Conservation (phyloP, 2,113 vertebrate genomes). For the Setophaga petechia region DNA sequence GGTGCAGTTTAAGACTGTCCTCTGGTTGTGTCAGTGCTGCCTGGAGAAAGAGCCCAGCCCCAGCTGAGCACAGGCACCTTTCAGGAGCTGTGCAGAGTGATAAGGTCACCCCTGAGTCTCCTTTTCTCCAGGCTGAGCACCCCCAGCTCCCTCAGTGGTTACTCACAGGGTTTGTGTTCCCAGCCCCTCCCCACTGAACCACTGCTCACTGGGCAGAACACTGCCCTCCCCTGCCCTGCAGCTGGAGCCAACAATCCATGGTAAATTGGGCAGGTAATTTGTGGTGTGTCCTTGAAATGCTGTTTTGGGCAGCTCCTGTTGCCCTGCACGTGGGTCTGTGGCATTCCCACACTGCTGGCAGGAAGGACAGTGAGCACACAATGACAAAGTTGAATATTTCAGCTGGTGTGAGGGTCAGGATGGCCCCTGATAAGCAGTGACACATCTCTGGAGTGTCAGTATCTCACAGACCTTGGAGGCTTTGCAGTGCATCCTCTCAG, state of each 20-base stretch:
- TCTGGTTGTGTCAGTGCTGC: neutral
- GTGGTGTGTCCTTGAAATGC: neutral
- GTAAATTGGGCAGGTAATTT: neutral
- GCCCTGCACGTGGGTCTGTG: neutral
- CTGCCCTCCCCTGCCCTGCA: neutral
- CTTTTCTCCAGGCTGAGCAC: neutral
- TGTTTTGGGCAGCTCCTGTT: fast-evolving
- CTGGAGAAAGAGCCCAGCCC: neutral
- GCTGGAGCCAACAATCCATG: neutral
- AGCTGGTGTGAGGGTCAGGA: neutral
- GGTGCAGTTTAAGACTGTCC: neutral
- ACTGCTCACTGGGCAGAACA: neutral
- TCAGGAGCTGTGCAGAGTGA: neutral
- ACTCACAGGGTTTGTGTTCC: neutral
- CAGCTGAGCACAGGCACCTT: neutral
- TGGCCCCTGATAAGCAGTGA: neutral
- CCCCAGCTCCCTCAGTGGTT: neutral
- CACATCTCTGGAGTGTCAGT: neutral
- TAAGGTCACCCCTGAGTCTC: neutral
- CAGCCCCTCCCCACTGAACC: neutral
- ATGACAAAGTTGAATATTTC: neutral
- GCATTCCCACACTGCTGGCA: neutral
- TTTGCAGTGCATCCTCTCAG: neutral
- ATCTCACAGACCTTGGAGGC: constrained; percentile 1
- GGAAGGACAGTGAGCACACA: neutral